Conservation (phyloP, 2,113 vertebrate genomes). For the Recurvirostra avosetta region DNA sequence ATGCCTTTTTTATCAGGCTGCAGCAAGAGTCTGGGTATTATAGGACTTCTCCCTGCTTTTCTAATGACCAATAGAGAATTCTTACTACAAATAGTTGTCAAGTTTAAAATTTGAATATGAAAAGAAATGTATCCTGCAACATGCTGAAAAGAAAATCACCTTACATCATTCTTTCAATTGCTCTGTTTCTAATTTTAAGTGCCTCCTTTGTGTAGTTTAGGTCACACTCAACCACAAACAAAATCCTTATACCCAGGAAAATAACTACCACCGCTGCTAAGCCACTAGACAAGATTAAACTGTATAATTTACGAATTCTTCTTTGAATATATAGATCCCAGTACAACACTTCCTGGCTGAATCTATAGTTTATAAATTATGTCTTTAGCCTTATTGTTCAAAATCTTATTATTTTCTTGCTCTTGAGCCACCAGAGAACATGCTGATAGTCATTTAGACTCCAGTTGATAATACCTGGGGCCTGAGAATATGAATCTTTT, state of each 20-base stretch:
- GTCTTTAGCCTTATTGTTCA: background rate
- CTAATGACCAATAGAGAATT: background rate
- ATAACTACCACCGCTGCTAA: background rate
- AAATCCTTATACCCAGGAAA: background rate
- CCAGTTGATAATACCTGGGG: background rate
- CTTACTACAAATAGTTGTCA: background rate
- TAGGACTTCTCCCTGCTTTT: background rate
- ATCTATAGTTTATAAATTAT: background rate
- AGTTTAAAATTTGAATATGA: background rate
- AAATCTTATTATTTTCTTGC: background rate
- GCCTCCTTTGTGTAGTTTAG: background rate
- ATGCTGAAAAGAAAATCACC: background rate
- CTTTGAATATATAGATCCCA: constrained; percentile 5
- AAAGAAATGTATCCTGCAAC: background rate
- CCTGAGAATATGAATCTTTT: background rate
- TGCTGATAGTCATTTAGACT: background rate
- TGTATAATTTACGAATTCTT: background rate
- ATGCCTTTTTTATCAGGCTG: background rate
- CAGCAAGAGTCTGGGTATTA: background rate
- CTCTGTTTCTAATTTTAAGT: background rate
- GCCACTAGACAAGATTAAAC: background rate
- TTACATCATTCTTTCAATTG: background rate
- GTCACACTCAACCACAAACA: background rate
- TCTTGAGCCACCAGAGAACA: background rate
- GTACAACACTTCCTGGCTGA: background rate